Evolutionary conservation across 2,797 vertebrate genomes (phyloP).

Genomic region (Mormyrops boulengeri): DNA sequence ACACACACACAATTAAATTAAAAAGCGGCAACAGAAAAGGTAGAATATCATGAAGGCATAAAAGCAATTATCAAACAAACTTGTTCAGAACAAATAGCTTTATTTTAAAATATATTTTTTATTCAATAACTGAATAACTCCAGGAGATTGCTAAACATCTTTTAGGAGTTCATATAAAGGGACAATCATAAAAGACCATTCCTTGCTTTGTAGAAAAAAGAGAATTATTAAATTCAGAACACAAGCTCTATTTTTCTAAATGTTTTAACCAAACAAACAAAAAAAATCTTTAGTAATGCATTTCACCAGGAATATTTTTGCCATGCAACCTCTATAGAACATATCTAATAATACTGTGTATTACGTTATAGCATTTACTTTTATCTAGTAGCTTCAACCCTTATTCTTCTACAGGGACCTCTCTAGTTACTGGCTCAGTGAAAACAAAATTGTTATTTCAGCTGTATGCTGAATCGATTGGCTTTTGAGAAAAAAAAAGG

Average conservation of each 20-base stretch:
- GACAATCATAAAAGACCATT: background rate
- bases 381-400: background rate
- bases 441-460: background rate
- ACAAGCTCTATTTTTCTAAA: background rate
- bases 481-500: background rate
- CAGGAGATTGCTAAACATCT: background rate
- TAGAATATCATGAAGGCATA: background rate
- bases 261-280: background rate
- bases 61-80: background rate
- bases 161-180: background rate
- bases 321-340: background rate
- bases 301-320: background rate
- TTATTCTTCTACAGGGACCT: background rate
- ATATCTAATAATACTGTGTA: background rate
- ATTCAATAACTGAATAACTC: background rate
- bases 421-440: background rate
- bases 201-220: background rate
- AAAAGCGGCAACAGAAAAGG: background rate
- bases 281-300: background rate
- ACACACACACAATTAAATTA: background rate
- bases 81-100: background rate
- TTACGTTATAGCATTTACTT: background rate
- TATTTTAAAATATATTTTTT: background rate
- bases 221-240: background rate
- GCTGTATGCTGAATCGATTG: background rate